A percentile compares a stretch with the other conserved stretches of the same genome.
phyloP scores from a whole-genome alignment of 2,113 vertebrate genomes.

The Urocitellus parryii region DNA sequence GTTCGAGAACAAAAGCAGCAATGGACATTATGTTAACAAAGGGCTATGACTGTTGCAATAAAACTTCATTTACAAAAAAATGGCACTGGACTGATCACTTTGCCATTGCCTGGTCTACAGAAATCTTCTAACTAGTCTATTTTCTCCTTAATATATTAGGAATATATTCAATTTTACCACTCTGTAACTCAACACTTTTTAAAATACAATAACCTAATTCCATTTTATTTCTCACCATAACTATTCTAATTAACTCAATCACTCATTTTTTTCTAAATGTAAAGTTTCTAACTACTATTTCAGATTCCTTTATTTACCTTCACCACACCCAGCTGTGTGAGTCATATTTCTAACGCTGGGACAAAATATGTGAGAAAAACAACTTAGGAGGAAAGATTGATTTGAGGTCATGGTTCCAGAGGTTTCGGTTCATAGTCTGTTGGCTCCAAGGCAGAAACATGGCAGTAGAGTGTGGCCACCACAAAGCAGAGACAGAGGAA shows the following conservation, averaged over 20 bases:
- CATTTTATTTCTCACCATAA: background rate
- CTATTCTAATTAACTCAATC: background rate
- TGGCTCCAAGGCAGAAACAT: background rate
- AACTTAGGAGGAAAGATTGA: too few relatives aligned
- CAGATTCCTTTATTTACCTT: background rate
- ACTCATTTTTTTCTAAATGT: background rate
- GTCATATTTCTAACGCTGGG: background rate
- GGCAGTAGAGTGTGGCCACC: background rate
- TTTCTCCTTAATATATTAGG: background rate
- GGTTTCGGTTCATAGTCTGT: background rate
- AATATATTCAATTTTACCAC: background rate
- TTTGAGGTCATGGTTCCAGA: background rate
- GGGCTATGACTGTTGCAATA: fast-evolving
- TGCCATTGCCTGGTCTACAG: background rate
- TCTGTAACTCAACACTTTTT: background rate
- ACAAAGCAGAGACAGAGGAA: background rate
- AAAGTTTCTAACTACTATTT: background rate
- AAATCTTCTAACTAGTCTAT: background rate
- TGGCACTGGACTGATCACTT: background rate
- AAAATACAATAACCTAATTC: background rate
- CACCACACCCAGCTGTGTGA: background rate
- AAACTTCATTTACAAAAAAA: background rate
- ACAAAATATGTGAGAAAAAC: background rate
- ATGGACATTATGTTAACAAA: background rate
- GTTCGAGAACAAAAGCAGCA: background rate